Percentiles rank a stretch among this genome's conserved stretches.
Evolutionary conservation across 2,888 invertebrate species (phyloP).

Genomic region (Latheticus oryzae): DNA sequence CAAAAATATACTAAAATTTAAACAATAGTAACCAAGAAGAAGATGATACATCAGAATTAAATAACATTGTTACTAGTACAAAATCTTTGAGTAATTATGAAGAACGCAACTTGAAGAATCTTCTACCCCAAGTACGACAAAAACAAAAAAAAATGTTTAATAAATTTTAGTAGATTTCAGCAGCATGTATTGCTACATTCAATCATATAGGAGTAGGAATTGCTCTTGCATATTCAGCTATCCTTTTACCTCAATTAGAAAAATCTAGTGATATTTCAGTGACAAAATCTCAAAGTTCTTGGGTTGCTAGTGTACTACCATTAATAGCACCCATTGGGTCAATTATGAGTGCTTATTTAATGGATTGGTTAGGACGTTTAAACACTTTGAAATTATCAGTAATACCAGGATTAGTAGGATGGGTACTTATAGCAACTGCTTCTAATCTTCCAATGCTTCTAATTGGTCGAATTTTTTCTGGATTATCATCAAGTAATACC

Average conservation of each 20-base stretch:
- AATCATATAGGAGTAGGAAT: constrained; percentile 56
- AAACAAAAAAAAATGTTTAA: no score
- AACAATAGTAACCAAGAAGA: neutral
- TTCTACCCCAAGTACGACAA: constrained; percentile 28
- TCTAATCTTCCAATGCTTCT: constrained; percentile 66
- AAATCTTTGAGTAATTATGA: constrained; percentile 24
- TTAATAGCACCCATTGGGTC: constrained; percentile 68
- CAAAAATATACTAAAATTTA: neutral
- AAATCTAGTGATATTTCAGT: constrained; percentile 57
- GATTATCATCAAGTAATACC: constrained; percentile 67
- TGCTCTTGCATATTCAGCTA: constrained; percentile 68
- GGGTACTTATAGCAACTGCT: constrained; percentile 68
- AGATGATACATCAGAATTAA: neutral
- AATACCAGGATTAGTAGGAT: constrained; percentile 67
- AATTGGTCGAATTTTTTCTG: constrained; percentile 67
- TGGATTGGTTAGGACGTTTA: constrained; percentile 68
- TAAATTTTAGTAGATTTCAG: constrained; percentile 12
- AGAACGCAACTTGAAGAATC: constrained; percentile 15
- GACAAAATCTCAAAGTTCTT: constrained; percentile 64
- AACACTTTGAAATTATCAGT: constrained; percentile 68
- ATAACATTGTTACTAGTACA: constrained; percentile 8
- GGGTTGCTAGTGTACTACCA: constrained; percentile 69
- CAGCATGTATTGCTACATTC: constrained; percentile 1
- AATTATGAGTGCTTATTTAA: constrained; percentile 66
- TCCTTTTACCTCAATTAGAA: constrained; percentile 67